Evolutionary conservation across 1,140 invertebrate species (phyloP), one percentile per base, ranked within the genome.

Genomic region (Halyomorpha halys): DNA sequence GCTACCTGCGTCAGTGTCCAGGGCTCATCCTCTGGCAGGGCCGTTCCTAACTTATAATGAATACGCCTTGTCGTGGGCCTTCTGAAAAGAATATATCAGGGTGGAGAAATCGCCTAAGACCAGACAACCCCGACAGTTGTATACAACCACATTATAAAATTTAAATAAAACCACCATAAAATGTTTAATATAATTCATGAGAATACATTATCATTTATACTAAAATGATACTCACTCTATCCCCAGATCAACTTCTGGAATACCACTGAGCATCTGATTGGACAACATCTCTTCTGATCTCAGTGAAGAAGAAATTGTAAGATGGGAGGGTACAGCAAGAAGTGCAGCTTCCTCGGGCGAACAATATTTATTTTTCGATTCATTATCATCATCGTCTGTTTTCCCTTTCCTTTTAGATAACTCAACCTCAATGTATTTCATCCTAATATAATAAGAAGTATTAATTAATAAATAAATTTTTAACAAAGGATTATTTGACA

Each of bases 211-310:
- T 39, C 11, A 39, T 39, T 39, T 39, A 13, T 13, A 39, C 11
- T 1, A 13, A 39, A 6, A 39, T 39, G 5, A 8, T 39, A 76
- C 80, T 79, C 78, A 89, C 85, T 98, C 94, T 69, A 99, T 97
- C 44, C 97, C 97, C 49, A 99, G 80, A 80, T 99, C 97, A 2
- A 99, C 91, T 82, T 99, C 97, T n/a, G 97, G 97, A 68, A 99
- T 99, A 62, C 97, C 97, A 73, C 92, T 97, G 3, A 99, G 79
- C 97, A 99, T 99, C 81, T 99, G 97, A 82, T 98, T 98, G 8
- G 95, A 98, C 68, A 99, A 84, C 92, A 99, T 98, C 78, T 99
- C 97, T 77, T 99, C 96, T 51, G 80, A 84, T 65, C 80, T 81
- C 66, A 92, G 90, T 2, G 85, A 81, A 13, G 88, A 87, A 16